phyloP scores from a whole-genome alignment of 2,888 invertebrate genomes.

The Nasonovia ribisnigri region DNA sequence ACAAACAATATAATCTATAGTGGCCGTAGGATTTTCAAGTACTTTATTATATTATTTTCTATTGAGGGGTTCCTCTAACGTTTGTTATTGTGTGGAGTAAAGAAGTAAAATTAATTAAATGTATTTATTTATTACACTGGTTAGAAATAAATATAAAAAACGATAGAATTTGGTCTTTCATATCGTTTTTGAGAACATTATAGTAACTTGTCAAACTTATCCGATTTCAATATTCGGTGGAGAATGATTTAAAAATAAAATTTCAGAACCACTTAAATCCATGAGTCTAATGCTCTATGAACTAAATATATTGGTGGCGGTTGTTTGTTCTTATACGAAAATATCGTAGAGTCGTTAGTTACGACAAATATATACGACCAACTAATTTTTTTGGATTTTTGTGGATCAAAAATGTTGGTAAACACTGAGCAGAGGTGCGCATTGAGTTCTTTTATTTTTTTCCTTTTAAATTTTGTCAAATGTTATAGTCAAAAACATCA shows the following conservation, averaged over 20 bases:
- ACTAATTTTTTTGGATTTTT: neutral
- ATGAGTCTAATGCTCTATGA: neutral
- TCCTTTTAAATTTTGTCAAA: neutral
- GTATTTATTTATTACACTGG: neutral
- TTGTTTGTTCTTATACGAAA: neutral
- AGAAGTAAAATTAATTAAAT: neutral
- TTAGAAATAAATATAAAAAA: neutral
- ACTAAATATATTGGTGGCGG: neutral
- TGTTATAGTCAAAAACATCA: neutral
- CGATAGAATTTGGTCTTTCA: neutral
- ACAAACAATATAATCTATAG: neutral
- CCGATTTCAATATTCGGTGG: neutral
- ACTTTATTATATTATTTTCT: neutral
- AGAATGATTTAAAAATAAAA: neutral
- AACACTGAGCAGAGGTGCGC: neutral
- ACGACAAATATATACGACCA: neutral
- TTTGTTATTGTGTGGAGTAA: neutral
- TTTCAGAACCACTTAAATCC: slow-evolving; percentile 1
- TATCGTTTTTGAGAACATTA: neutral
- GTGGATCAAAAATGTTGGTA: neutral
- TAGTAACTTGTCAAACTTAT: neutral
- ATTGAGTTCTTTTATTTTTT: too few species aligned
- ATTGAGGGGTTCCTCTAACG: neutral
- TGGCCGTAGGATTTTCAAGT: neutral
- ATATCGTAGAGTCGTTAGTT: too few species aligned